These are phyloP conservation scores for Rotaria macrura DNA, from an alignment of 2,888 invertebrate species.

Conservation along the genomic window DNA sequence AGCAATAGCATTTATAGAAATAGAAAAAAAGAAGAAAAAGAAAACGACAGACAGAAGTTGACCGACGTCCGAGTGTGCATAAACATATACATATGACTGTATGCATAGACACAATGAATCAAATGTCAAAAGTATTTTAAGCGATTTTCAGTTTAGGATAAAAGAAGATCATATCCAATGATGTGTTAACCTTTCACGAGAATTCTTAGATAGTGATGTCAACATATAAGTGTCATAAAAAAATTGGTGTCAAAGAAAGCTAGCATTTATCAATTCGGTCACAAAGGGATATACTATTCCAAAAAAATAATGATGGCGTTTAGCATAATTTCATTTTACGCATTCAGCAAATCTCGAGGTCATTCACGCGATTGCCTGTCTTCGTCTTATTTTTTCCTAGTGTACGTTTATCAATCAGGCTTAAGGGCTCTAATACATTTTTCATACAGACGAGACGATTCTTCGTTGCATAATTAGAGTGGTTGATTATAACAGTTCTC, in stretches of 20 bases:
- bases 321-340: background rate
- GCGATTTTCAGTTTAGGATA: background rate
- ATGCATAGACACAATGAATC: background rate
- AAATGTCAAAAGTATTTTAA: background rate
- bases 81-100: background rate
- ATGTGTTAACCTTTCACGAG: background rate
- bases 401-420: background rate
- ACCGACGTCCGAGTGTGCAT: background rate
- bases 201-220: background rate
- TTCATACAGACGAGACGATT: background rate
- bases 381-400: background rate
- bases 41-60: background rate
- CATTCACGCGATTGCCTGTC: background rate
- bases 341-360: background rate
- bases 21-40: background rate
- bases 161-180: background rate
- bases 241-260: background rate
- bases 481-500: background rate
- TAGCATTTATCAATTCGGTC: background rate
- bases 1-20: background rate
- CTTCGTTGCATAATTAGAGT: background rate
- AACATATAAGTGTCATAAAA: background rate
- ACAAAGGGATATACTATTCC: background rate
- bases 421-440: background rate
- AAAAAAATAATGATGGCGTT: background rate